phyloP scores from a whole-genome alignment of 1,140 invertebrate species.

The Procambarus virginalis region DNA sequence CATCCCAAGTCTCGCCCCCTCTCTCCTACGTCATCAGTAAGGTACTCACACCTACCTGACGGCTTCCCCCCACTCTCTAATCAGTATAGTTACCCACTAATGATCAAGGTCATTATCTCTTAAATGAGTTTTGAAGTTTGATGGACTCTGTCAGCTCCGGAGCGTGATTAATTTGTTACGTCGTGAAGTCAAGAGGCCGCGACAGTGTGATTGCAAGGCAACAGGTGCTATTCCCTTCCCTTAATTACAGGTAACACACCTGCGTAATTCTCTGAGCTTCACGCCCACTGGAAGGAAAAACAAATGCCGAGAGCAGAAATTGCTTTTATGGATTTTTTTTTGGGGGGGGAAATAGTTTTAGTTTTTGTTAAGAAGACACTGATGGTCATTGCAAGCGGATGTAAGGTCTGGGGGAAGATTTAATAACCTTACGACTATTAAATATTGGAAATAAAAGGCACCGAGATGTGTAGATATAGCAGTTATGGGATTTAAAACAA shows the following conservation, averaged over 20 bases:
- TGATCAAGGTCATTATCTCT: slow-evolving; percentile 13
- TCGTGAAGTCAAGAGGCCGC: not conserved
- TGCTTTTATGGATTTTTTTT: not conserved
- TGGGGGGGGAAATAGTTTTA: not conserved
- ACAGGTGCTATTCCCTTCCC: not conserved
- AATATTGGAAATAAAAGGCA: no score
- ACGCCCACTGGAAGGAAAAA: not conserved
- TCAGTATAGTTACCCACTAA: slow-evolving; percentile 24
- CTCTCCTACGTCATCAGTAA: not conserved
- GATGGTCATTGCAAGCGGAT: no score
- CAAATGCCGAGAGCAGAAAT: not conserved
- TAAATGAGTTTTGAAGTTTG: slow-evolving; percentile 28
- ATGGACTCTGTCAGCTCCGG: slow-evolving; percentile 19
- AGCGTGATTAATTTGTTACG: slow-evolving; percentile 14
- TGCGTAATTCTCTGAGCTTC: not conserved
- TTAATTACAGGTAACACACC: not conserved
- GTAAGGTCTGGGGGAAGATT: no score
- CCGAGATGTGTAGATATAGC: no score
- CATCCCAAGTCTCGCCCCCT: no score
- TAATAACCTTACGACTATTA: no score
- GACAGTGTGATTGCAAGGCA: not conserved
- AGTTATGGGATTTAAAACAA: no score
- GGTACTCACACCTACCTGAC: not conserved
- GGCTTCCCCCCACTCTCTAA: slow-evolving; percentile 13
- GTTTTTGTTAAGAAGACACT: no score